Conservation (phyloP, 1,140 invertebrate species). For the Trichonephila inaurata region DNA sequence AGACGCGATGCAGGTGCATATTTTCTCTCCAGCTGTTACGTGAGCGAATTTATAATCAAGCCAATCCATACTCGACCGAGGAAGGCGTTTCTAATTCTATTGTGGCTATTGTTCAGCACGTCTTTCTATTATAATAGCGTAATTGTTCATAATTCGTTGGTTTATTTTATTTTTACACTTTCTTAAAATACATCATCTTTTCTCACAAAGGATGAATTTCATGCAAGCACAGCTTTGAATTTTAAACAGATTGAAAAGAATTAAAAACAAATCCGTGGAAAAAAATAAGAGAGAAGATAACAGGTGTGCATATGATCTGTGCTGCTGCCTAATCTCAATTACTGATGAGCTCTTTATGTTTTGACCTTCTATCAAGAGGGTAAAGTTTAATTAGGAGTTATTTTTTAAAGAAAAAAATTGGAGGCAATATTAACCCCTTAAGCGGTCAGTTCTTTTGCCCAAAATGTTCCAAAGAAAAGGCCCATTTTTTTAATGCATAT, state of each 20-base stretch:
- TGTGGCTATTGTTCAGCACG: not conserved
- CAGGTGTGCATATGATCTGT: not conserved
- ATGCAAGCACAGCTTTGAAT: not conserved
- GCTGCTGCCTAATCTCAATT: not conserved
- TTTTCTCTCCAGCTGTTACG: not conserved
- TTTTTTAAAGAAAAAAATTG: not conserved
- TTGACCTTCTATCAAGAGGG: not conserved
- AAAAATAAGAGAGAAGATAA: not conserved
- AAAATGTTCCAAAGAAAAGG: too few relatives aligned
- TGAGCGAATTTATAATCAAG: not conserved
- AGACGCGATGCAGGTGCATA: not conserved
- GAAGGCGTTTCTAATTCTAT: not conserved
- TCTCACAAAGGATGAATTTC: not conserved
- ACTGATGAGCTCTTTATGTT: not conserved
- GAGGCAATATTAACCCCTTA: too few relatives aligned
- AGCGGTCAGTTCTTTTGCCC: too few relatives aligned
- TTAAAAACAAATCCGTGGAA: not conserved
- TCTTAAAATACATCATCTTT: slow-evolving; percentile 11
- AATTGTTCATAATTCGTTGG: slow-evolving; percentile 4
- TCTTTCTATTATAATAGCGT: not conserved
- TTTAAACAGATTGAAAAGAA: not conserved
- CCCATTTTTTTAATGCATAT: too few relatives aligned
- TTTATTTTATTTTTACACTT: not conserved
- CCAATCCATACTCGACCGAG: not conserved
- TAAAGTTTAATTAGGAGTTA: not conserved